These are phyloP conservation scores for Saiga tatarica DNA, from an alignment of 2,113 vertebrate species.

Conservation along the genomic window DNA sequence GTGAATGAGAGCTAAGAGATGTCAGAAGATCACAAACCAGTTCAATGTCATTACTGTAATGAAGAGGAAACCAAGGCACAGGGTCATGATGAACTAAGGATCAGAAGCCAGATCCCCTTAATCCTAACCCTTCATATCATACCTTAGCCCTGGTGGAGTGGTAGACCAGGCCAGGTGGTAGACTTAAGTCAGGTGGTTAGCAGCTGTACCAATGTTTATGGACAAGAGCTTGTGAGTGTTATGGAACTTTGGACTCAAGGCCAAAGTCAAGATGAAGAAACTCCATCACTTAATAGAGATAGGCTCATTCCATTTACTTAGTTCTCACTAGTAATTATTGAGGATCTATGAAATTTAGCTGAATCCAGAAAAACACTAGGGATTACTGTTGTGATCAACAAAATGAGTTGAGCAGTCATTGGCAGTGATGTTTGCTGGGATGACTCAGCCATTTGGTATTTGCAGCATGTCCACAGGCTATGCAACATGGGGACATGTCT, in stretches of 20 bases:
- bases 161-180: not conserved
- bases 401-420: not conserved
- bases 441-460: not conserved
- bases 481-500: accelerated
- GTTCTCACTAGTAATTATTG: not conserved
- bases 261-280: not conserved
- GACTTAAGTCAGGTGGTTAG: not conserved
- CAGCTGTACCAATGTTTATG: not conserved
- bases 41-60: not conserved
- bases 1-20: not conserved
- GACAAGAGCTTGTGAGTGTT: not conserved
- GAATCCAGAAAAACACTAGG: not conserved
- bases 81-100: not conserved
- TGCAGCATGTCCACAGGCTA: not conserved
- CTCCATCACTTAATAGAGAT: not conserved
- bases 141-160: not conserved
- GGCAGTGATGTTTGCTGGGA: not conserved
- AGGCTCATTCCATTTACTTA: not conserved
- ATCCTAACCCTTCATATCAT: not conserved
- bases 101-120: not conserved
- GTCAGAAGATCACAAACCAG: too few relatives aligned
- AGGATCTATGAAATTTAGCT: not conserved
- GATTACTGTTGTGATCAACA: not conserved
- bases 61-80: not conserved
- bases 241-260: not conserved